Evolutionary conservation across 1,140 invertebrate genomes (phyloP), one percentile per base, ranked within the genome.

Genomic region (Pseudomyrmex dendroicus): DNA sequence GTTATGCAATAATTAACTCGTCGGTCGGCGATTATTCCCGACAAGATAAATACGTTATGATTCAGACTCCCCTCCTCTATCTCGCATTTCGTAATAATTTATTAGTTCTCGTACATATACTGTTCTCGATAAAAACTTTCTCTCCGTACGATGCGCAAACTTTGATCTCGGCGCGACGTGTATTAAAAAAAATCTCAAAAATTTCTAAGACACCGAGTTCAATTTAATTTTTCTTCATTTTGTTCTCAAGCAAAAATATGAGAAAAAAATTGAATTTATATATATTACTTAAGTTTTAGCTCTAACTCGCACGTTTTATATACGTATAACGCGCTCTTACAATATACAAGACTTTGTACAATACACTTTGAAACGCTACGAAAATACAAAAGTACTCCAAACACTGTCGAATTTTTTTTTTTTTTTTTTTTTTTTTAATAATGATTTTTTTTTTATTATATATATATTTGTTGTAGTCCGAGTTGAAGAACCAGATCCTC

Each of bases 341-440:
- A 83, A 78, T 83, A 76, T 84, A 86, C 57, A 68, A 72, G 59
- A 82, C 46, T 52, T 88, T 91, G 86, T 91, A 91, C 90, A 90
- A 84, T 85, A 77, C 35, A 5, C 83, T 80, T 67, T 56, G 66
- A 74, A 74, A 62, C 67, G 44, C 82, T 86, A 84, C 72, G 84
- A 86, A 84, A 89, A 84, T 87, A 90, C 48, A 77, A 91, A 88
- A 88, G 67, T 89, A 59, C 63, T 73, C 78, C 78, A 82, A 89
- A 87, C 80, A 70, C 76, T 78, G 66, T 89, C 66, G 54, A 90
- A 46, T 35, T 35, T 35, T 35, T 35, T 83, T 83, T 3, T 13
- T 88, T 80, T 83, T 85, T 85, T 73, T n/a, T n/a, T n/a, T n/a
- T n/a, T n/a, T n/a, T n/a, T n/a, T 35, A 52, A 72, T 59, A 48